phyloP scores from a whole-genome alignment of 2,113 vertebrate genomes.

The Electrona antarctica region DNA sequence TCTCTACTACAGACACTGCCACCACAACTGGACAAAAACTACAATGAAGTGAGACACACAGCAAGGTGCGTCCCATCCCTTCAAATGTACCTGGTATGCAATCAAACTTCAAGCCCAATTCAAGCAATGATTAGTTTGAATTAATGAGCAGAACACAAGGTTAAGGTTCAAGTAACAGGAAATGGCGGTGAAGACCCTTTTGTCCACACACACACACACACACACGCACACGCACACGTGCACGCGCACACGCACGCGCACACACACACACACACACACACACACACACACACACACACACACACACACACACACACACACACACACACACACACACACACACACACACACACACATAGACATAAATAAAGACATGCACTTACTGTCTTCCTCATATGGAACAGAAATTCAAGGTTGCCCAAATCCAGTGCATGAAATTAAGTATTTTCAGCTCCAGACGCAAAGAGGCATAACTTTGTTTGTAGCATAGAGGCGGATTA shows the following conservation, averaged over 20 bases:
- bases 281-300: slow-evolving; percentile 3
- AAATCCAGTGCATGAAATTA: slow-evolving; percentile 61
- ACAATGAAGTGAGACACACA: no score
- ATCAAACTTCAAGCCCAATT: no score
- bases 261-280: neutral
- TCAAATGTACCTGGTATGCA: no score
- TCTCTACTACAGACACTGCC: no score
- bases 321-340: neutral
- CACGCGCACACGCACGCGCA: neutral
- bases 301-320: neutral
- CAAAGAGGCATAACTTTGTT: slow-evolving; percentile 31
- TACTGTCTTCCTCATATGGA: slow-evolving; percentile 79
- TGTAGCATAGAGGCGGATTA: neutral
- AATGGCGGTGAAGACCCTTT: no score
- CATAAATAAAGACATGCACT: slow-evolving; percentile 27
- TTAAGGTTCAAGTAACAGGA: no score
- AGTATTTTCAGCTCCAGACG: slow-evolving; percentile 30
- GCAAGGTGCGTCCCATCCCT: no score
- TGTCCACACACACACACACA: no score
- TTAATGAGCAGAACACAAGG: no score
- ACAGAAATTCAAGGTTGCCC: slow-evolving; percentile 57
- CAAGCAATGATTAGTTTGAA: no score
- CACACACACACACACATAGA: neutral
- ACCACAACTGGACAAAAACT: no score
- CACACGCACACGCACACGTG: no score